Evolutionary conservation across 2,888 invertebrate genomes (phyloP), one percentile per base, ranked within the genome.

Genomic region (Pachliopta kotzebuea): DNA sequence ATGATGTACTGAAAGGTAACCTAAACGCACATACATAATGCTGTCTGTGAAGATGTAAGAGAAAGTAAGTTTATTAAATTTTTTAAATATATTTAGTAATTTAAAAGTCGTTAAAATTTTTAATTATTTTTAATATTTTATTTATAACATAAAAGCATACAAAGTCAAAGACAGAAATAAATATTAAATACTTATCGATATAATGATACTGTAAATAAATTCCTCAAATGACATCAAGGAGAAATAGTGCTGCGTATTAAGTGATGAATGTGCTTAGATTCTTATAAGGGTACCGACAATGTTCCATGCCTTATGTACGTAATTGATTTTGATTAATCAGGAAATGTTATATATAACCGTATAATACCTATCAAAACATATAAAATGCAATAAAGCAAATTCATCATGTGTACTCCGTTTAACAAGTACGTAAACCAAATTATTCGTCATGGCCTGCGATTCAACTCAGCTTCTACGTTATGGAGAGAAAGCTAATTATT

Each of bases 401-500:
- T 11, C 21, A 3, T 50, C 21, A 50, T 21, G n/a, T 52, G 3
- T 52, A 52, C 50, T 21, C 2, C 21, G 7, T 21, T 3, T 52
- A 21, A 9, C 11, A 23, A 8, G 45, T 45, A 7, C 45, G 45
- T 45, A n/a, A 18, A 76, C 81, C 78, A 80, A 83, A 60, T 60
- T 78, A 78, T 78, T 80, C 83, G 86, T 87, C 83, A 88, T 79
- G 86, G 84, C 70, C 76, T 71, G 75, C 78, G 82, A 79, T 72
- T 83, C 77, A 74, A 76, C 78, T 80, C 79, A 76, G 70, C 80
- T 78, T 78, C 78, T 75, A 78, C 78, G 78, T 76, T 81, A 79
- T 76, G 75, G 72, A 84, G 85, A 85, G 86, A 88, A 86, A 88
- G 85, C 82, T 76, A 75, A 77, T 77, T 77, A 77, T 73, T 65